A percentile compares a stretch with the other conserved stretches of the same genome.
Evolutionary conservation across 2,113 vertebrate genomes (phyloP).

Genomic region (Oncorhynchus clarkii): DNA sequence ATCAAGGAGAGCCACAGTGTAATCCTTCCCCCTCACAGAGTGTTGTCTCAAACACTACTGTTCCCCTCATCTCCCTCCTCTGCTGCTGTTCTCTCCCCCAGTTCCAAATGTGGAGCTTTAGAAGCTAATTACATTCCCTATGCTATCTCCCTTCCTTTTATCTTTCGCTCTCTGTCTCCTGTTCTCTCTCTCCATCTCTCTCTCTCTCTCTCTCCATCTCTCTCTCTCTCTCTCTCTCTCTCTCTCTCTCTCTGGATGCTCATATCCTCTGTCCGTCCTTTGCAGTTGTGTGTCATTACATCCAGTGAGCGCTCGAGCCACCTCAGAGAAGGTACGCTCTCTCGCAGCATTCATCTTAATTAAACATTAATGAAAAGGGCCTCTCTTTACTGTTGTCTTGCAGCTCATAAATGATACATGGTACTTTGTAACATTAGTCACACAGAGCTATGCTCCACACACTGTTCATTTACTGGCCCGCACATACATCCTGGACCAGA

Average conservation of each 20-base stretch:
- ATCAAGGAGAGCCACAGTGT: conserved; percentile 29
- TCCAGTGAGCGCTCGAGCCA: conserved; percentile 86
- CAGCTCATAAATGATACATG: conserved; percentile 94
- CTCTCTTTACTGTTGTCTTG: conserved; percentile 81
- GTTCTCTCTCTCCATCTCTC: conserved; percentile 5
- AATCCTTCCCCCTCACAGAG: background rate
- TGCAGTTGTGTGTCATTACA: conserved; percentile 74
- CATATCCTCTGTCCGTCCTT: conserved; percentile 55
- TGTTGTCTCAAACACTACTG: background rate
- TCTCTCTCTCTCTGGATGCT: background rate
- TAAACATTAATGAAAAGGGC: conserved; percentile 94
- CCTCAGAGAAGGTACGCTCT: conserved; percentile 85
- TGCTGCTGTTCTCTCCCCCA: conserved; percentile 45
- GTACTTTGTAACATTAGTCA: conserved; percentile 80
- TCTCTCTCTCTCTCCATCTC: background rate
- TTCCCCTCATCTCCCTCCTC: background rate
- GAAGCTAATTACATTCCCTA: conserved; percentile 11
- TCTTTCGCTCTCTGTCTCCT: background rate
- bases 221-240: background rate
- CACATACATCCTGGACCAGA: conserved; percentile 71
- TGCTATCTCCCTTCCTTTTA: background rate
- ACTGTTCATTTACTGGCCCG: conserved; percentile 76
- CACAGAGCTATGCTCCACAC: conserved; percentile 73
- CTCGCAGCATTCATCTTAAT: conserved; percentile 89
- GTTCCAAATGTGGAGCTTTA: background rate